Evolutionary conservation across 2,113 vertebrate species (phyloP), one percentile per base, ranked within the genome.

Genomic region (Thymallus thymallus): DNA sequence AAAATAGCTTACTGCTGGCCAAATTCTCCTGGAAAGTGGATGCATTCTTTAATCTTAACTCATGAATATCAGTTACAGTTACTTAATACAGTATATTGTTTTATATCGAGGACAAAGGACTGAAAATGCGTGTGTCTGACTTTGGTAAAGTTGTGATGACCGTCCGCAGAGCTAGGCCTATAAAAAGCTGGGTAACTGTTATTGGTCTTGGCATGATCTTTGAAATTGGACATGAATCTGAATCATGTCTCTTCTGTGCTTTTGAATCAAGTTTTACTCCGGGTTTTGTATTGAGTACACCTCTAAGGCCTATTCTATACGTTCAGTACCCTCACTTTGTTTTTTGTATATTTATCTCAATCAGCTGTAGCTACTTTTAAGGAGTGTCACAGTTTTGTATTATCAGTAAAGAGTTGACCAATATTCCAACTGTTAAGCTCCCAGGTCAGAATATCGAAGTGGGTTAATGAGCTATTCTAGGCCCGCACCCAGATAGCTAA

Each of bases 381-480:
- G 82, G 77, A 81, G 56, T 75, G 48, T 69, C 26, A 12, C 60
- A 23, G 22, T 79, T 81, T 69, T 56, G 76, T 76, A 56, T 60
- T 46, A 74, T 74, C 69, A 55, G 65, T 77, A 20, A 77, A 77
- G 68, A 71, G 75, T 68, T 80, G 64, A 84, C 18, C 84, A 80
- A 77, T 83, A 75, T 75, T 72, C 69, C 61, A 46, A 79, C 81
- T 80, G 75, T 88, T 82, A 24, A 79, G 73, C 71, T 85, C 84
- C 63, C 65, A 60, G 89, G 83, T 88, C 88, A 88, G 77, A 65
- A 66, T 60, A 80, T 84, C 89, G 82, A 90, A 88, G 88, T 87
- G 84, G 87, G 88, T 82, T 85, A 88, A 85, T 86, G 85, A 81
- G 85, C 88, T 92, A 91, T 92, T 91, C 87, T 81, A 72, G 81